Evolutionary conservation across 2,888 invertebrate genomes (phyloP).

Genomic region (Malthinus flaveolus): DNA sequence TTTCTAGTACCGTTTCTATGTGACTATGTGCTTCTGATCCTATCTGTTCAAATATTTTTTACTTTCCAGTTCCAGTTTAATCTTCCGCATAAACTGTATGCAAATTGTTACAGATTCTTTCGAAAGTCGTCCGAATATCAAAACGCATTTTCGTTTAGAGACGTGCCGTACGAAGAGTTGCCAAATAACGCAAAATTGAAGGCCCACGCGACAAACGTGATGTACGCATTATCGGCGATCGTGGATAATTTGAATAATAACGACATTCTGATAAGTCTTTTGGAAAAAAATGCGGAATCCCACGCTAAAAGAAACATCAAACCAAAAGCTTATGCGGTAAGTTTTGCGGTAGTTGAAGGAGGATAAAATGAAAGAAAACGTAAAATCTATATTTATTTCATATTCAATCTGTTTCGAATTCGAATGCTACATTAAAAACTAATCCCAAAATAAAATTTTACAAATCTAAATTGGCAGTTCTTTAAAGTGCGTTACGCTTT

Average conservation of each 20-base stretch:
- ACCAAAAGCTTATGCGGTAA: slow-evolving; percentile 32
- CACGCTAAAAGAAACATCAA: slow-evolving; percentile 42
- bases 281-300: slow-evolving; percentile 55
- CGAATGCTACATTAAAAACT: too few relatives aligned
- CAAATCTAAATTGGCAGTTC: too few relatives aligned
- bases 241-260: slow-evolving; percentile 58
- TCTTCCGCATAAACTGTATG: neutral
- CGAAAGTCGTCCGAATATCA: slow-evolving; percentile 56
- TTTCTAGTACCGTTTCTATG: too few relatives aligned
- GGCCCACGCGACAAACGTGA: slow-evolving; percentile 58
- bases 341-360: too few relatives aligned
- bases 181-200: slow-evolving; percentile 56
- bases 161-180: slow-evolving; percentile 54
- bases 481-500: too few relatives aligned
- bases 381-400: neutral
- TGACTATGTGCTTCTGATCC: too few relatives aligned
- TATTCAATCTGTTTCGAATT: too few relatives aligned
- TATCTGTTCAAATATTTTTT: too few relatives aligned
- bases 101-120: slow-evolving; percentile 53
- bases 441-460: too few relatives aligned
- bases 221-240: slow-evolving; percentile 55
- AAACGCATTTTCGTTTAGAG: slow-evolving; percentile 56
- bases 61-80: too few relatives aligned
- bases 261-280: slow-evolving; percentile 55
- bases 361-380: neutral